Percentiles rank a stretch among this genome's conserved stretches.
These are phyloP conservation scores for Masticophis lateralis DNA, from an alignment of 2,797 vertebrate genomes.

Conservation along the genomic window DNA sequence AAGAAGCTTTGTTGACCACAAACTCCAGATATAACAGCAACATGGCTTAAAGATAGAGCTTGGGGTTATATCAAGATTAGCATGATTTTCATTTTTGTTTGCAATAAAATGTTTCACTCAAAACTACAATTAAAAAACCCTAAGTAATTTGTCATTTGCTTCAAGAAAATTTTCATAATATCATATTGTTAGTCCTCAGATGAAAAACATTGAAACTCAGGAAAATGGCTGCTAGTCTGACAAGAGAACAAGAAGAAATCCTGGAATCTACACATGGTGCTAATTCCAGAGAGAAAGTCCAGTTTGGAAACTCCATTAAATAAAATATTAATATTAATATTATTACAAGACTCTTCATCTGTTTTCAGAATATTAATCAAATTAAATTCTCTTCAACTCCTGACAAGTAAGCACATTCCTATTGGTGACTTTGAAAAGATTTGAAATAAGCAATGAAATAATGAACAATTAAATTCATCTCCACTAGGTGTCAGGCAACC, in stretches of 20 bases:
- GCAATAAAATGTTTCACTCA: background rate
- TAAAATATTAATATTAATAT: background rate
- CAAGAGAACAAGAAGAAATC: background rate
- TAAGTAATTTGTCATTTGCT: background rate
- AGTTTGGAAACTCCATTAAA: background rate
- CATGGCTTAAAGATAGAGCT: fast-evolving
- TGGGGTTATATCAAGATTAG: background rate
- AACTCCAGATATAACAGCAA: background rate
- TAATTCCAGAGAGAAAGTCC: background rate
- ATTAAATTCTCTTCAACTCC: background rate
- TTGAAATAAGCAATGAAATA: background rate
- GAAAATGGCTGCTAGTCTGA: background rate
- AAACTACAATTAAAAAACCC: background rate
- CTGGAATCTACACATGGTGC: background rate
- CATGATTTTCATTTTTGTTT: background rate
- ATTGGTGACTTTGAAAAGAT: background rate
- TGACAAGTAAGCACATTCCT: background rate
- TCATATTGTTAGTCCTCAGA: background rate
- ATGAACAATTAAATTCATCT: background rate
- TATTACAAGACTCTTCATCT: background rate
- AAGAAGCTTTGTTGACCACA: background rate
- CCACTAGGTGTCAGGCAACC: conserved; percentile 10
- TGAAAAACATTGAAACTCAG: background rate
- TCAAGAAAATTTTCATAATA: background rate
- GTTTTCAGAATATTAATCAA: background rate